Conservation (phyloP, 1,140 invertebrate species). For the Pogonomyrmex californicus region DNA sequence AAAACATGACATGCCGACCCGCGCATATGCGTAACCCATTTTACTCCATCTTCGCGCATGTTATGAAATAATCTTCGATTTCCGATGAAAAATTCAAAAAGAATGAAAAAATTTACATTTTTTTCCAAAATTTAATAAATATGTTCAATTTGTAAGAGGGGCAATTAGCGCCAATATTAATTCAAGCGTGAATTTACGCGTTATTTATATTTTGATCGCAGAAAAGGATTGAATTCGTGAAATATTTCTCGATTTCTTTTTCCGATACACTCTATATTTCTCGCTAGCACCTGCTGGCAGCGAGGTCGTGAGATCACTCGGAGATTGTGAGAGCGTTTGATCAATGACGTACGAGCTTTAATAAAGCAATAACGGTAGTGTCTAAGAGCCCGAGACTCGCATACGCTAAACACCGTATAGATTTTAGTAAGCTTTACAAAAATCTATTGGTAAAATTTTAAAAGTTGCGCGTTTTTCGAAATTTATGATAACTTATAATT, state of each 20-base stretch:
- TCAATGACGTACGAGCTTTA: slow-evolving; percentile 48
- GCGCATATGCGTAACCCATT: background rate
- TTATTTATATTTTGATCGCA: background rate
- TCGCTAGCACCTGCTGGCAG: slow-evolving; percentile 16
- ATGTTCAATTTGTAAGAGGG: background rate
- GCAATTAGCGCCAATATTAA: background rate
- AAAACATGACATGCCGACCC: slow-evolving; percentile 32
- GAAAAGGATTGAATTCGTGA: background rate
- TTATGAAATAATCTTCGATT: background rate
- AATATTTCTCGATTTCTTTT: slow-evolving; percentile 8
- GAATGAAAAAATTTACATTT: background rate
- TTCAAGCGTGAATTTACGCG: background rate
- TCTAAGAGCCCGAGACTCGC: background rate
- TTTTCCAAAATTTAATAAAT: background rate
- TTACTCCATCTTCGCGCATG: background rate
- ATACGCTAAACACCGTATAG: background rate
- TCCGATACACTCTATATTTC: background rate
- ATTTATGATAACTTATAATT: background rate
- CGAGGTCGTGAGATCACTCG: slow-evolving; percentile 23
- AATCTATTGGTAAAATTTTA: background rate
- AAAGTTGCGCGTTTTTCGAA: background rate
- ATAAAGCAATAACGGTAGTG: slow-evolving; percentile 49
- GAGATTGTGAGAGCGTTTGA: slow-evolving; percentile 46
- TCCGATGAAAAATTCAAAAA: background rate
- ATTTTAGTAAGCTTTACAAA: slow-evolving; percentile 13